Conservation (phyloP, 2,113 vertebrate species). For the Hyaena hyaena region DNA sequence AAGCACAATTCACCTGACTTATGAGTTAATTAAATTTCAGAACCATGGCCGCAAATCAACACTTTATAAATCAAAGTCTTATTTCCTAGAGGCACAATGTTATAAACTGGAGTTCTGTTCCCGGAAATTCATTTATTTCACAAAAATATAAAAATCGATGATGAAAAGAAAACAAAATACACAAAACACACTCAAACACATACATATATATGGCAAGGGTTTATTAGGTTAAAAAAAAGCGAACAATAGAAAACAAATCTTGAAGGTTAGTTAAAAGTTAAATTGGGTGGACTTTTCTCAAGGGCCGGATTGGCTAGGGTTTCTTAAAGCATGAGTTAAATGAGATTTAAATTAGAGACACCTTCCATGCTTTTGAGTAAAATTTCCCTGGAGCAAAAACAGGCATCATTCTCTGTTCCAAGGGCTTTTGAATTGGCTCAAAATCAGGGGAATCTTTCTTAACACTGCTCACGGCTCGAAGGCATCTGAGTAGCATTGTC, state of each 20-base stretch:
- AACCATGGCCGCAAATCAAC: not conserved
- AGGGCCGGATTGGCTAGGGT: not conserved
- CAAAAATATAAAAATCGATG: not conserved
- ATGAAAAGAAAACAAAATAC: slow-evolving; percentile 30
- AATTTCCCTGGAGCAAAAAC: slow-evolving; percentile 9
- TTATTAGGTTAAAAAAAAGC: not conserved
- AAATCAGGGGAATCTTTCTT: not conserved
- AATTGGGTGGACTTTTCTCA: not conserved
- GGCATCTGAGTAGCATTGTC: not conserved
- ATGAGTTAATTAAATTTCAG: slow-evolving; percentile 36
- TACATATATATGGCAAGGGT: not conserved
- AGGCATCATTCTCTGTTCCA: not conserved
- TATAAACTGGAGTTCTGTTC: not conserved
- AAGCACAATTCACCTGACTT: not conserved
- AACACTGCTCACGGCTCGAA: not conserved
- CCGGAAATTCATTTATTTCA: not conserved
- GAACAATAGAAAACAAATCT: not conserved
- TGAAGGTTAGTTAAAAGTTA: not conserved
- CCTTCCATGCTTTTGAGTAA: not conserved
- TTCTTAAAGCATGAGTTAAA: not conserved
- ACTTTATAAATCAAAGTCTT: not conserved
- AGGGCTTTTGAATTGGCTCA: not conserved
- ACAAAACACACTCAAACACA: not conserved
- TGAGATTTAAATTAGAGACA: not conserved
- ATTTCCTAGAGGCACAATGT: not conserved